Evolutionary conservation across 2,888 invertebrate species (phyloP).

Genomic region (Trimorus sp.): DNA sequence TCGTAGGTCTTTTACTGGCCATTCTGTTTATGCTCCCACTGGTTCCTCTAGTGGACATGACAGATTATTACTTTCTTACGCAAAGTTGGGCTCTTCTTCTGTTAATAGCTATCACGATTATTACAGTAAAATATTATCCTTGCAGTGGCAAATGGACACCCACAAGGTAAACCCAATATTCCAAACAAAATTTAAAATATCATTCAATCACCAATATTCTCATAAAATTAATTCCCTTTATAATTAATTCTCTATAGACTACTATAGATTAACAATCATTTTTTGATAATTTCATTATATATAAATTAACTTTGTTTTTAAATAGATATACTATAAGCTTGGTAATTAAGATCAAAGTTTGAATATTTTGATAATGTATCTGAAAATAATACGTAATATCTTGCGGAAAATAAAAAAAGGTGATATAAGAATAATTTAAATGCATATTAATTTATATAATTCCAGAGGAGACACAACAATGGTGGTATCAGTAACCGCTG

Average conservation of each 20-base stretch:
- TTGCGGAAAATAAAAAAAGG: neutral
- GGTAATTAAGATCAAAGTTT: no score
- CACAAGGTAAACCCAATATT: conserved; percentile 85
- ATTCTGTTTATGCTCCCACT: conserved; percentile 87
- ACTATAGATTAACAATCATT: no score
- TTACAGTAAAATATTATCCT: conserved; percentile 90
- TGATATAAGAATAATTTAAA: neutral
- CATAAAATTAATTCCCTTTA: no score
- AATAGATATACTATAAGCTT: no score
- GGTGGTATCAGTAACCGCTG: conserved; percentile 91
- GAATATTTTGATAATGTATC: neutral
- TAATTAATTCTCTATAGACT: no score
- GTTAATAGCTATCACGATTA: conserved; percentile 85
- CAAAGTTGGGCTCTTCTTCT: conserved; percentile 85
- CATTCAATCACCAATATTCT: no score
- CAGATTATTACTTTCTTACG: conserved; percentile 89
- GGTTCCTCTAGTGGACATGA: conserved; percentile 88
- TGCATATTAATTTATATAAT: conserved; percentile 22
- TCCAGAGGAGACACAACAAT: conserved; percentile 93
- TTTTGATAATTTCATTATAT: no score
- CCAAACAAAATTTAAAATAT: no score
- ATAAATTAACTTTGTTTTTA: no score
- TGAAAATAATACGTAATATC: neutral
- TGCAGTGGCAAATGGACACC: conserved; percentile 94
- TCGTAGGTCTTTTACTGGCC: conserved; percentile 89